Conservation (phyloP, 1,140 invertebrate genomes). For the Panonychus citri region DNA sequence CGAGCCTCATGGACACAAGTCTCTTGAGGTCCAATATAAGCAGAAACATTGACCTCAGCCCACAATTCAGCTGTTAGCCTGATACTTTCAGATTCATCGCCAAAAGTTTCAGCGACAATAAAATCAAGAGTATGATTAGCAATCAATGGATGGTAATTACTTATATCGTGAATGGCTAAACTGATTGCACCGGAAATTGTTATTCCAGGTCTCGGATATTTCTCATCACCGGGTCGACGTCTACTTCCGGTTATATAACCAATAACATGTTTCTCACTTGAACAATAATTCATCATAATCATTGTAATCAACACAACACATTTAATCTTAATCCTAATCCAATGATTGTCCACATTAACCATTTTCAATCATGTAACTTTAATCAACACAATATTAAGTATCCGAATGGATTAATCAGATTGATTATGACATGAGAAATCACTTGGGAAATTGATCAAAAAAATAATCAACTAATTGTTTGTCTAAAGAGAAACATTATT, state of each 20-base stretch:
- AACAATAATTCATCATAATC: no score
- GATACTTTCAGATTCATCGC: conserved; percentile 63
- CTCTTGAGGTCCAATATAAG: conserved; percentile 80
- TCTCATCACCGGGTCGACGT: conserved; percentile 40
- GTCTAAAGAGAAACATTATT: no score
- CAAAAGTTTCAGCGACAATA: conserved; percentile 69
- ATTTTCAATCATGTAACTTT: no score
- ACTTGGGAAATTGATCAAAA: no score
- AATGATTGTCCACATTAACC: no score
- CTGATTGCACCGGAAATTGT: conserved; percentile 58
- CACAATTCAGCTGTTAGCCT: conserved; percentile 57
- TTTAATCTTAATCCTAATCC: no score
- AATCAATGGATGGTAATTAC: conserved; percentile 19
- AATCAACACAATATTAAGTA: no score
- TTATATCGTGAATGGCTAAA: conserved; percentile 34
- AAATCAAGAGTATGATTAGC: conserved; percentile 38
- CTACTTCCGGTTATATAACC: conserved; percentile 38
- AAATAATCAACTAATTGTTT: no score
- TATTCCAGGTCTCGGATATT: conserved; percentile 47
- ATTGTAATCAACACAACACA: no score
- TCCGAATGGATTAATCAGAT: no score
- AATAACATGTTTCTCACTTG: no score
- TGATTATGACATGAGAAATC: no score
- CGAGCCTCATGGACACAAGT: conserved; percentile 79
- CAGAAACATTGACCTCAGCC: conserved; percentile 52